Percentiles rank a stretch among this genome's conserved stretches.
These are phyloP conservation scores for Nebria ingens DNA, from an alignment of 1,140 invertebrate species.

Conservation along the genomic window DNA sequence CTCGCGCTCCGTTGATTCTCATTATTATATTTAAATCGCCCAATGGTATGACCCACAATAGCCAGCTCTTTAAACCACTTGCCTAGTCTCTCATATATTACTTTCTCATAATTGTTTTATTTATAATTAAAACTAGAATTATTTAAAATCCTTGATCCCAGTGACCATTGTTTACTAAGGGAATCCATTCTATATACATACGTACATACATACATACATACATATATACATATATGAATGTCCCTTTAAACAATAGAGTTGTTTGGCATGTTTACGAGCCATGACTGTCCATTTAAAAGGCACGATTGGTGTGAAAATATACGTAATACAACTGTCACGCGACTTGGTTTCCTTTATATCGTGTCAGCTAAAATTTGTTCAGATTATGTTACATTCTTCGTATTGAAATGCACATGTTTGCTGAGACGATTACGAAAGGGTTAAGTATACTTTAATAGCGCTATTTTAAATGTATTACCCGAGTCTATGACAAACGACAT, in stretches of 20 bases:
- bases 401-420: background rate
- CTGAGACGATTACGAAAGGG: too few species aligned
- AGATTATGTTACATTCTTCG: background rate
- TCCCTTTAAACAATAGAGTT: background rate
- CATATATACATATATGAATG: too few species aligned
- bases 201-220: too few species aligned
- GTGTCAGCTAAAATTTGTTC: background rate
- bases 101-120: too few species aligned
- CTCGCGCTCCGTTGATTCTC: background rate
- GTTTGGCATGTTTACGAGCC: background rate
- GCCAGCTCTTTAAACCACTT: slow-evolving; percentile 2
- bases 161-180: background rate
- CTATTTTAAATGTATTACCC: too few species aligned
- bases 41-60: background rate
- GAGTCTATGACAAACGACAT: too few species aligned
- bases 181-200: background rate
- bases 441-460: too few species aligned
- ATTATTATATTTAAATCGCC: slow-evolving; percentile 8
- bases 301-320: background rate
- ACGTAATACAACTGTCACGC: background rate
- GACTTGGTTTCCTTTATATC: background rate
- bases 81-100: too few species aligned
- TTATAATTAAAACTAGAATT: background rate
- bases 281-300: background rate
- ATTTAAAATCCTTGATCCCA: slow-evolving; percentile 12